Evolutionary conservation across 1,140 invertebrate genomes (phyloP).

Genomic region (Lamellibrachia luymesi): DNA sequence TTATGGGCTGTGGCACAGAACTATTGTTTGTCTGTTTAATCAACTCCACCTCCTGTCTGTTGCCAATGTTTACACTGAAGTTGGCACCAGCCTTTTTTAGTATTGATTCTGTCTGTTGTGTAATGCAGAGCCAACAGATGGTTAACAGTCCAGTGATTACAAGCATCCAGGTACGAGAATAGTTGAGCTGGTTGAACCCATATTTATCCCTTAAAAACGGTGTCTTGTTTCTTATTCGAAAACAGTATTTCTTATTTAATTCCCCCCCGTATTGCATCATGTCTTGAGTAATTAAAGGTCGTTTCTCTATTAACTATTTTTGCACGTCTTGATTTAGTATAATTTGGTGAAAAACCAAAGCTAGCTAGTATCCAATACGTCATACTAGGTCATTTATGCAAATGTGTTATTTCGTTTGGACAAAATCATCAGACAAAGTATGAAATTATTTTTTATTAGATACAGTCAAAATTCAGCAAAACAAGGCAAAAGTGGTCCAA

Average conservation of each 20-base stretch:
- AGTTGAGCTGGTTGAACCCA: background rate
- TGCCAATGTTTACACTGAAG: background rate
- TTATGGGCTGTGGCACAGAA: background rate
- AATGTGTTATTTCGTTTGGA: too few species aligned
- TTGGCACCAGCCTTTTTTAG: background rate
- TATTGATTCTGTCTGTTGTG: slow-evolving; percentile 5
- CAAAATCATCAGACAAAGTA: too few species aligned
- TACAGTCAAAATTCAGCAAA: too few species aligned
- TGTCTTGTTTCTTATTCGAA: background rate
- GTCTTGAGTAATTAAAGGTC: background rate
- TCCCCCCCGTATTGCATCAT: background rate
- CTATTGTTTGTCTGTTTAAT: slow-evolving; percentile 5
- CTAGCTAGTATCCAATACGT: too few species aligned
- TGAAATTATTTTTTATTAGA: too few species aligned
- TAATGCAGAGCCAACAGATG: background rate
- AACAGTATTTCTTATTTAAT: background rate
- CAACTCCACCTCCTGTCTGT: background rate
- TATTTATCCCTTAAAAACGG: background rate
- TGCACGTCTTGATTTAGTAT: background rate
- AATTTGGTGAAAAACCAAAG: too few species aligned
- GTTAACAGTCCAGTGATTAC: slow-evolving; percentile 1
- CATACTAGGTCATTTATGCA: too few species aligned
- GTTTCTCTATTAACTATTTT: background rate
- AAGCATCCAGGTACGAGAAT: background rate
- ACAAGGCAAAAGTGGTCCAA: too few species aligned